Base-by-base conservation (phyloP, 2,113 vertebrate species). In the Lepisosteus oculatus region DNA sequence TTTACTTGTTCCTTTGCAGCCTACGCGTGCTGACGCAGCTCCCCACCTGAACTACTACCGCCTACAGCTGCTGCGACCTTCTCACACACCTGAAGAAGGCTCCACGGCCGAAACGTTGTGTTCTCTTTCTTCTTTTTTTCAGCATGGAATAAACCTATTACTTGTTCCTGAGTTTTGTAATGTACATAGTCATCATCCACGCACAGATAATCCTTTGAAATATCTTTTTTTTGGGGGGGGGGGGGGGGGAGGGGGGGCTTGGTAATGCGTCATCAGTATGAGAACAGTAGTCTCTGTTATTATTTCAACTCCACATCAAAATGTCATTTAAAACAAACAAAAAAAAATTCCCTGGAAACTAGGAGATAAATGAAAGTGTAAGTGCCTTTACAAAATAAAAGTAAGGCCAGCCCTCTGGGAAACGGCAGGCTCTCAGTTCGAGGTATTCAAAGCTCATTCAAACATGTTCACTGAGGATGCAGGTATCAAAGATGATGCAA, bases 401-500 rank as follows among this genome's bases (percentile, higher is more conserved):
- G 90, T 82, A 79, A 84, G 84, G 73, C 87, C 85, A 86, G 89
- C 88, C 92, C 92, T 90, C 62, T 76, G 86, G 92, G 92, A 91
- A 92, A 91, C 91, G 89, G 81, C 86, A 84, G 89, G 87, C 88
- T 86, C 86, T 92, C 89, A 90, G 90, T 89, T 89, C 87, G 86
- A 92, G 89, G 86, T 87, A 92, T 93, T 94, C 91, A 92, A 90
- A 92, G 92, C 91, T 88, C 90, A 90, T 90, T 91, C 88, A 85
- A 90, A 90, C 91, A 86, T 90, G 90, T 95, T 95, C 90, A 94
- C 95, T 93, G 93, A 88, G 89, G 90, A 94, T 93, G 93, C 90
- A 93, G 92, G 93, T 93, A 95, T 94, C 91, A 96, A 94, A 94
- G 91, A 93, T 85, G 86, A 89, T 90, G 90, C 89, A 93, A 92